Evolutionary conservation across 2,888 invertebrate species (phyloP).

Genomic region (Coelogynopora nodosa): DNA sequence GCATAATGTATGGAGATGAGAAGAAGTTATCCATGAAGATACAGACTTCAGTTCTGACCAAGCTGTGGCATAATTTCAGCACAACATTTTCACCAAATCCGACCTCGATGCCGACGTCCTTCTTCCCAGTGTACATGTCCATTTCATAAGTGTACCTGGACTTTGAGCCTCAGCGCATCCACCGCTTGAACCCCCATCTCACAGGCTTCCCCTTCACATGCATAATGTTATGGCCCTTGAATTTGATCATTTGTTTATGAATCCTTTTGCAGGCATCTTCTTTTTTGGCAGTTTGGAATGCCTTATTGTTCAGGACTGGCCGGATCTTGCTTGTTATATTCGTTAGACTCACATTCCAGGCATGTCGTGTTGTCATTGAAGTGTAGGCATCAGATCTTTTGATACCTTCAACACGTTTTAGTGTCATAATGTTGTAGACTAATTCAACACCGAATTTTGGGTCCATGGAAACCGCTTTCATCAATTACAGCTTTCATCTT

Average conservation of each 20-base stretch:
- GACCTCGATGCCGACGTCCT: neutral
- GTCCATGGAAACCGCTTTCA: too few species aligned
- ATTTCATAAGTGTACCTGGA: neutral
- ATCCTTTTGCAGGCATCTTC: neutral
- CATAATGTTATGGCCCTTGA: neutral
- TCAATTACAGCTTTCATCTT: too few species aligned
- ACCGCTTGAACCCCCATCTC: neutral
- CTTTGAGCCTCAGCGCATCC: slow-evolving; percentile 14
- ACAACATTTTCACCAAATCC: neutral
- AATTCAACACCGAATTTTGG: neutral
- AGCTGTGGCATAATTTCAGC: neutral
- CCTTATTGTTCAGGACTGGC: neutral
- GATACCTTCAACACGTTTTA: slow-evolving; percentile 8
- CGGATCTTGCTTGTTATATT: neutral
- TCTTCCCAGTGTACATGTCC: slow-evolving; percentile 2
- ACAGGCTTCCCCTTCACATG: neutral
- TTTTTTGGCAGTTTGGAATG: neutral
- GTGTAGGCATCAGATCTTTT: neutral
- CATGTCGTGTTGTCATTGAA: neutral
- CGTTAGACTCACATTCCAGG: neutral
- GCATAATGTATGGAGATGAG: slow-evolving; percentile 3
- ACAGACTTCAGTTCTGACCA: neutral
- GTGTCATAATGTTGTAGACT: neutral
- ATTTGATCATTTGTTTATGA: neutral
- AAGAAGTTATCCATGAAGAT: slow-evolving; percentile 26